phyloP scores from a whole-genome alignment of 2,888 invertebrate species.

The Trimorus sp. region DNA sequence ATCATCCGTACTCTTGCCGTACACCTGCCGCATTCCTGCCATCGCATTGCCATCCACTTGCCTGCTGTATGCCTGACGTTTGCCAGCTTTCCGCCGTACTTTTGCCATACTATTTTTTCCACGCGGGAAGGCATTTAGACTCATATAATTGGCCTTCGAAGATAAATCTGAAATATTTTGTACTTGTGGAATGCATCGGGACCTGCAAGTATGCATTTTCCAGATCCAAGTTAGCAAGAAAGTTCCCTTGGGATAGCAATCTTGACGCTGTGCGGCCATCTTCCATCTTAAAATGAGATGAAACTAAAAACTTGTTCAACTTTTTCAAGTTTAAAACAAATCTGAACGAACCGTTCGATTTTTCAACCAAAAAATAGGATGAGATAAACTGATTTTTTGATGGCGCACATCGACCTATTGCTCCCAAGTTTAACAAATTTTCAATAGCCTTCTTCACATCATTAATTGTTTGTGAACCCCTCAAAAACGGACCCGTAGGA shows the following conservation, averaged over 20 bases:
- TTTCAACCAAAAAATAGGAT: slow-evolving; percentile 5
- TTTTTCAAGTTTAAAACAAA: slow-evolving; percentile 23
- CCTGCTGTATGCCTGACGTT: too few relatives aligned
- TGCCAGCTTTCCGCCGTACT: too few relatives aligned
- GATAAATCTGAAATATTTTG: background rate
- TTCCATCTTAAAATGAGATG: too few relatives aligned
- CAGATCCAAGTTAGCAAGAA: background rate
- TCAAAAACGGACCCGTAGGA: too few relatives aligned
- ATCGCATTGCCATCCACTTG: too few relatives aligned
- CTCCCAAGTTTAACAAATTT: background rate
- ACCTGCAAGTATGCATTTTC: slow-evolving; percentile 2
- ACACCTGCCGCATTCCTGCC: too few relatives aligned
- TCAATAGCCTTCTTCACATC: background rate
- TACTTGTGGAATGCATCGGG: background rate
- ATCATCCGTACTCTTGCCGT: too few relatives aligned
- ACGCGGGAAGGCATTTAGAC: too few relatives aligned
- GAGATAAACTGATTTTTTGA: background rate
- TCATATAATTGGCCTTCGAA: background rate
- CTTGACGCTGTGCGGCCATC: too few relatives aligned
- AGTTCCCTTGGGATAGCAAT: too few relatives aligned
- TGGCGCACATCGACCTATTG: background rate
- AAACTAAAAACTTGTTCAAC: slow-evolving; percentile 4
- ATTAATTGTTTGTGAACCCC: background rate
- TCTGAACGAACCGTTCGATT: background rate
- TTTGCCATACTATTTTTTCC: too few relatives aligned